Base-by-base conservation (phyloP, 2,113 vertebrate genomes). In the Geococcyx californianus region DNA sequence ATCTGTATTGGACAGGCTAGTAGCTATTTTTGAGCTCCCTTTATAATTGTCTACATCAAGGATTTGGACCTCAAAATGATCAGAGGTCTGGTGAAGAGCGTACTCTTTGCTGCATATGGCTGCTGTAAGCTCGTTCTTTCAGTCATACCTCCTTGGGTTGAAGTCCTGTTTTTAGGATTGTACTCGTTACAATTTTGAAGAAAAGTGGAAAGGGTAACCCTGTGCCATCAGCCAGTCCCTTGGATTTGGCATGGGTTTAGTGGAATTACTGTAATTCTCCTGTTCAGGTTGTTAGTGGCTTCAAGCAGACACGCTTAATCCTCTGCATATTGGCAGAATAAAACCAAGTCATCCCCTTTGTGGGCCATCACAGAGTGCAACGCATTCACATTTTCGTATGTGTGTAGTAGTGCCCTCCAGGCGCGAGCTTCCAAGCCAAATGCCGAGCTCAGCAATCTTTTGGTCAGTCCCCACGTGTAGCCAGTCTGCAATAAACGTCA, bases 311-410 rank as follows among this genome's bases (percentile, higher is more conserved):
- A 45, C 31, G 62, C 44, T 92, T 97, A 91, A 96, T 97, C 81
- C 78, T 93, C 56, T 91, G 91, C 90, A 90, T 95, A 86, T 88
- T 95, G 51, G n/a, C 77, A 94, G 91, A 95, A 85, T 93, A 96
- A 95, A 95, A 78, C 83, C 55, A 34, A 87, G 95, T 84, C 94
- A 82, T 89, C 79, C 73, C 58, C 42, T 96, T 44, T 93, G 80
- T 82, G 88, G 54, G 60, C 75, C 0, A 0, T 93, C 76, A 36
- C 40, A 87, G 34, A 51, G 54, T 52, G 69, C 38, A 29, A 55
- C 77, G 72, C 62, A 60, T 85, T 93, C 31, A 17, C 93, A 36
- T 80, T 73, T 90, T 12, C 67, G 19, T 79, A 62, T 90, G 8
- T 34, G 5, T 2, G 1, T 82, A 47, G 67, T 34, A 58, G 13